These are phyloP conservation scores for Tamandua tetradactyla DNA, from an alignment of 2,797 vertebrate genomes.

Conservation along the genomic window DNA sequence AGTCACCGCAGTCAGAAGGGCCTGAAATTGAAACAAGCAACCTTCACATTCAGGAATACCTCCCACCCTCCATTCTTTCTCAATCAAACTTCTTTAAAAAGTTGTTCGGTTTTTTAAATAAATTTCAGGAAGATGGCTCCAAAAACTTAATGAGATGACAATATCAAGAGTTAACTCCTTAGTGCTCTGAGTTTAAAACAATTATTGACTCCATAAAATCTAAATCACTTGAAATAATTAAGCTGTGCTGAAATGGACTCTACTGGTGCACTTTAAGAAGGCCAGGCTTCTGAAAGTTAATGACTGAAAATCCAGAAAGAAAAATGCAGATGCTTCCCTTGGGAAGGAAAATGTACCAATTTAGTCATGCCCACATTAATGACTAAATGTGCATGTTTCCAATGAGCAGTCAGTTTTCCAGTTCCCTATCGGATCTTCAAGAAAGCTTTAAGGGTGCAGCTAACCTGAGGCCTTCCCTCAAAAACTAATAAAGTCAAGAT, in stretches of 20 bases:
- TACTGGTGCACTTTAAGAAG: not conserved
- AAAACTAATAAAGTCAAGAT: not conserved
- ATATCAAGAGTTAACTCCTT: not conserved
- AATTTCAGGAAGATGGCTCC: not conserved
- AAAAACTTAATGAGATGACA: slow-evolving; percentile 26
- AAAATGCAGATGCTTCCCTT: not conserved
- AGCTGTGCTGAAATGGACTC: not conserved
- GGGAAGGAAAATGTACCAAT: not conserved
- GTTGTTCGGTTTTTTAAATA: not conserved
- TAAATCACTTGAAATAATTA: slow-evolving; percentile 24
- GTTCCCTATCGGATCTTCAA: not conserved
- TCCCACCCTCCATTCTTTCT: not conserved
- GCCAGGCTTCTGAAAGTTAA: not conserved
- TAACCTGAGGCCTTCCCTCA: not conserved
- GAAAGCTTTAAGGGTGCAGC: not conserved
- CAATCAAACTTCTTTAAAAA: not conserved
- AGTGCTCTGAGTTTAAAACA: slow-evolving; percentile 8
- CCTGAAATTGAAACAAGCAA: slow-evolving; percentile 85
- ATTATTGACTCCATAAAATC: slow-evolving; percentile 34
- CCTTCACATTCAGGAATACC: not conserved
- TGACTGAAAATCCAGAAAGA: not conserved
- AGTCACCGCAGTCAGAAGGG: slow-evolving; percentile 96
- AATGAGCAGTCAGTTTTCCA: not conserved
- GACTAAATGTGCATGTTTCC: not conserved
- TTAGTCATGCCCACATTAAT: not conserved